Percentiles rank a stretch among this genome's conserved stretches.
Evolutionary conservation across 2,888 invertebrate species (phyloP).

Genomic region (Aporophyla lueneburgensis): DNA sequence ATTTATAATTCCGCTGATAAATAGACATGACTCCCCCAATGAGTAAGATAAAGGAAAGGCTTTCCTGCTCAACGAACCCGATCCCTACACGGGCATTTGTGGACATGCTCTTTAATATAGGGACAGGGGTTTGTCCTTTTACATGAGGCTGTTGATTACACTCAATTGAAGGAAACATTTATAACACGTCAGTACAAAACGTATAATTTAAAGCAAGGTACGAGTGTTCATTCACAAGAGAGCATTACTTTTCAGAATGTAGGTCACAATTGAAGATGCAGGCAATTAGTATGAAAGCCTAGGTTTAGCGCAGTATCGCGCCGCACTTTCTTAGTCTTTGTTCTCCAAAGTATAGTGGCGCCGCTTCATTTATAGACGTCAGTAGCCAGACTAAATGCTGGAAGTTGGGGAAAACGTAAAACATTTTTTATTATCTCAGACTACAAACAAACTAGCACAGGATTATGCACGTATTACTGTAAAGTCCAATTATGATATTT

Average conservation of each 20-base stretch:
- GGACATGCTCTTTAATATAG: not conserved
- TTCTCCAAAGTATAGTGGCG: conserved; percentile 31
- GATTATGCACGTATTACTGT: not conserved
- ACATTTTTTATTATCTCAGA: not conserved
- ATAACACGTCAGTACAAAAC: conserved; percentile 4
- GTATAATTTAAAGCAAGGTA: not conserved
- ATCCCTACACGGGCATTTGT: not conserved
- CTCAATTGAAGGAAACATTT: not conserved
- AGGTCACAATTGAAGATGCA: conserved; percentile 27
- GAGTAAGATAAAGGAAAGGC: not conserved
- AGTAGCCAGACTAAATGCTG: not conserved
- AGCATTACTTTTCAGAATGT: conserved; percentile 8
- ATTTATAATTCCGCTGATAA: not conserved
- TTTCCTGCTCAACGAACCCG: not conserved
- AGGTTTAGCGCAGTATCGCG: conserved; percentile 21
- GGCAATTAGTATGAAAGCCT: conserved; percentile 50
- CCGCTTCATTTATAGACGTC: conserved; percentile 22
- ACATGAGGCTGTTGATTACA: not conserved
- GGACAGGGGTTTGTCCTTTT: conserved; percentile 1
- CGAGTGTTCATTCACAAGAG: not conserved
- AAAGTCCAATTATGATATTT: conserved; percentile 1
- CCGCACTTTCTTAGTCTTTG: conserved; percentile 27
- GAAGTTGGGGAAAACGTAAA: not conserved
- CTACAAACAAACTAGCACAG: not conserved
- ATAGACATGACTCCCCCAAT: not conserved